Base-by-base conservation (phyloP, 2,888 invertebrate species). In the Cosmia pyralina region DNA sequence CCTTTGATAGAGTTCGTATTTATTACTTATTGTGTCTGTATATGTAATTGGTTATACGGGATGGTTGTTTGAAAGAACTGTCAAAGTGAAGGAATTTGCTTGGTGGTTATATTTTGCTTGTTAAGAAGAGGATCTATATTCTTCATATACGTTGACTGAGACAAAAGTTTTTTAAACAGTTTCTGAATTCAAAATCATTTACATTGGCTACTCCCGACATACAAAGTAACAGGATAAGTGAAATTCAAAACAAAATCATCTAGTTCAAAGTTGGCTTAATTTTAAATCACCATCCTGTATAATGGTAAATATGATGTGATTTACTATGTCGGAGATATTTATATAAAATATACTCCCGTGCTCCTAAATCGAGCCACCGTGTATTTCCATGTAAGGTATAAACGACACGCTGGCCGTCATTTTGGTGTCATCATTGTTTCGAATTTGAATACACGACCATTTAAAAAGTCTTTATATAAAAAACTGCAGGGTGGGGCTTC, bases 1-100 rank as follows among this genome's bases (percentile, higher is more conserved):
- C 60, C 69, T 73, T 79, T 44, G 41, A 82, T 82, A 81, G 77
- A 71, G 68, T 79, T 77, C 50, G 72, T 81, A 71, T 82, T 70
- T 74, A 74, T 69, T 59, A 58, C 7, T 38, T 69, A 58, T 62
- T 65, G 64, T 81, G n/a, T 58, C 44, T 67, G 28, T 63, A 28
- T 28, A 38, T 50, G 10, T 46, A 13, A 34, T 44, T 53, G 1
- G n/a, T 46, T 80, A 52, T 66, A n/a, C n/a, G 19, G 52, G 58
- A n/a, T 82, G 74, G 50, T 66, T 6, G 8, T 81, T 82, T 81
- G 10, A 44, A 63, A 62, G n/a, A n/a, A 62, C 3, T 19, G 44
- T 15, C 15, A 67, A 52, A 57, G 13, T 66, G n/a, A 1, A 2
- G 10, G 0, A 22, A 15, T 48, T 38, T 38, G 6, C 5, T 44